Base-by-base conservation (phyloP, 1,140 invertebrate species). In the Aphidius ervi region DNA sequence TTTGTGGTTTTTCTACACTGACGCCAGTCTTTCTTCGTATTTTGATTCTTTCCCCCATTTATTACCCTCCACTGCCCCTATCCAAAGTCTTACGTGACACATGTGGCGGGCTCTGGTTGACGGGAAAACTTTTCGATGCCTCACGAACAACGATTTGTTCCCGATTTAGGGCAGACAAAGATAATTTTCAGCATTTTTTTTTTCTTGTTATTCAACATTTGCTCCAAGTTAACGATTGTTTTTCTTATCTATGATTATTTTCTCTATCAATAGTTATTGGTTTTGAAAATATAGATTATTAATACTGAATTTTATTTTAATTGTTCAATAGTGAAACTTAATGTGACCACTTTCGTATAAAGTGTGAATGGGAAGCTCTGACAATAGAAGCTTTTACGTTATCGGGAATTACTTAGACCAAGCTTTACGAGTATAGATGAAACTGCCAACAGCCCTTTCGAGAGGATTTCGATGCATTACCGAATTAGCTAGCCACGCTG, bases 401-500 rank as follows among this genome's bases (percentile, higher is more conserved):
- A 76, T 75, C 75, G 74, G 68, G 74, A 78, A 75, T 78, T 78
- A 78, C 75, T 78, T 76, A 76, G 77, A 77, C 73, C 75, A 31
- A 73, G 73, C 73, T 78, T 78, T 76, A 77, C 73, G 75, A 76
- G 70, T 74, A 69, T 63, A 31, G 23, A 31, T 68, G 70, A 69
- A 77, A 77, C 72, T 57, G 20, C 47, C 8, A 20, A 43, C 55
- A 20, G 10, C 20, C 23, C 23, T 31, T 31, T 31, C 2, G 23
- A 31, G 23, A 37, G 49, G 49, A 50, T 50, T 50, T 37, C 49
- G 16, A 20, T 50, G 49, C 49, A 50, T 50, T 50, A 50, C 20
- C 49, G 49, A 6, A 20, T 50, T 31, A 31, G 20, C 20, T 5
- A 10, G 6, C 5, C 4, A 37, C 39, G 8, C n/a, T 46, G 45